Conservation (phyloP, 2,888 invertebrate species). For the Agriopis leucophaearia region DNA sequence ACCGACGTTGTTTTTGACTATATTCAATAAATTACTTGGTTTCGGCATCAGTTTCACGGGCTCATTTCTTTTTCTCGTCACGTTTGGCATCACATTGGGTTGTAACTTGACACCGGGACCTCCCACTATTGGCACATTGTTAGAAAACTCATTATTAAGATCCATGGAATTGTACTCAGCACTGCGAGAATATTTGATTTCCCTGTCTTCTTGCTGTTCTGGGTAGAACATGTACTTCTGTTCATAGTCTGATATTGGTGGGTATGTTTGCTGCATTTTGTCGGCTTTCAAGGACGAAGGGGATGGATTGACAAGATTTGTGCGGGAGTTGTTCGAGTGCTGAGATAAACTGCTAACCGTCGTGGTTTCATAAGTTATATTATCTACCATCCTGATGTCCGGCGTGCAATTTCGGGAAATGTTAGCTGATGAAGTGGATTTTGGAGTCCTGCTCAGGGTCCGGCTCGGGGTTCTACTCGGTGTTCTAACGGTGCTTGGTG, state of each 20-base stretch:
- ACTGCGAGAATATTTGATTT: slow-evolving; percentile 79
- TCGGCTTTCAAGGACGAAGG: slow-evolving; percentile 69
- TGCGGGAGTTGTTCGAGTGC: slow-evolving; percentile 45
- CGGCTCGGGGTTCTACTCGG: slow-evolving; percentile 73
- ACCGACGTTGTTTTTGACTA: slow-evolving; percentile 73
- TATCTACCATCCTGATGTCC: slow-evolving; percentile 69
- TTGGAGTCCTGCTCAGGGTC: slow-evolving; percentile 71
- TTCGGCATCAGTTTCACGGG: slow-evolving; percentile 73
- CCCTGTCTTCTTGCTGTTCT: slow-evolving; percentile 75
- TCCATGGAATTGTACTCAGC: slow-evolving; percentile 74
- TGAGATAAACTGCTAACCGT: slow-evolving; percentile 54
- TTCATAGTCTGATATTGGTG: slow-evolving; percentile 66
- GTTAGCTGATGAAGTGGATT: slow-evolving; percentile 62
- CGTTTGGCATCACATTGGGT: slow-evolving; percentile 55
- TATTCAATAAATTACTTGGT: slow-evolving; percentile 66
- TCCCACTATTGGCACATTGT: slow-evolving; percentile 62
- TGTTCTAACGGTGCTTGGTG: slow-evolving; percentile 64
- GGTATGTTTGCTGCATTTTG: slow-evolving; percentile 70
- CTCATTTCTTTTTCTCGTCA: slow-evolving; percentile 64
- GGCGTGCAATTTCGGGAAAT: slow-evolving; percentile 68
- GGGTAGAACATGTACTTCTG: slow-evolving; percentile 70
- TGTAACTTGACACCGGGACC: slow-evolving; percentile 60
- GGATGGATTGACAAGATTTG: slow-evolving; percentile 57
- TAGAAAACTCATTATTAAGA: slow-evolving; percentile 63
- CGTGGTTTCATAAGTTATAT: slow-evolving; percentile 65